Conservation (phyloP, 2,797 vertebrate species). For the Tapera naevia region DNA sequence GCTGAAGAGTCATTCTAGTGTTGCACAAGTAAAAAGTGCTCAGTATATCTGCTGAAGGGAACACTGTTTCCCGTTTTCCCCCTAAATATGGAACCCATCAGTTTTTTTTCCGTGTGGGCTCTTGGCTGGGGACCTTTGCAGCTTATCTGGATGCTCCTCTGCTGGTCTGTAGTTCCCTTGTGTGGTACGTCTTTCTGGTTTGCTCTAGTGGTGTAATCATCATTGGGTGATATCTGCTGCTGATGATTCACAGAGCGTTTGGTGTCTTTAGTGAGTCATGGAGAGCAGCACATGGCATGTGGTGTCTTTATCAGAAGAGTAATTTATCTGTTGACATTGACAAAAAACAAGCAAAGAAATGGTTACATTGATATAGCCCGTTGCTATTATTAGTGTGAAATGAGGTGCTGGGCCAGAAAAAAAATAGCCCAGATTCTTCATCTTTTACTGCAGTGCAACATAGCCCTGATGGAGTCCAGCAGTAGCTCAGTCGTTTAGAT, state of each 20-base stretch:
- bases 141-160: background rate
- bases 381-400: background rate
- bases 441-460: background rate
- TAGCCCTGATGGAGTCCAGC: background rate
- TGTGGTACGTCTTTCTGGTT: background rate
- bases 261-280: background rate
- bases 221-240: background rate
- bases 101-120: background rate
- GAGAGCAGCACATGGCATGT: background rate
- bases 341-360: background rate
- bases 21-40: background rate
- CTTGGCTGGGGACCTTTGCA: background rate
- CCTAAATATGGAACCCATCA: too few relatives aligned
- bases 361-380: rapidly evolving
- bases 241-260: background rate
- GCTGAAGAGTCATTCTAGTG: background rate
- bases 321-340: background rate
- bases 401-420: background rate
- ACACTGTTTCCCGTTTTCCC: background rate
- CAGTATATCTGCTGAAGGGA: background rate
- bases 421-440: background rate
- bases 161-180: background rate
- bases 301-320: background rate
- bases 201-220: background rate
- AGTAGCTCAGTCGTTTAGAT: rapidly evolving